Conservation (phyloP, 2,113 vertebrate species). For the Phalacrocorax brasilianus region DNA sequence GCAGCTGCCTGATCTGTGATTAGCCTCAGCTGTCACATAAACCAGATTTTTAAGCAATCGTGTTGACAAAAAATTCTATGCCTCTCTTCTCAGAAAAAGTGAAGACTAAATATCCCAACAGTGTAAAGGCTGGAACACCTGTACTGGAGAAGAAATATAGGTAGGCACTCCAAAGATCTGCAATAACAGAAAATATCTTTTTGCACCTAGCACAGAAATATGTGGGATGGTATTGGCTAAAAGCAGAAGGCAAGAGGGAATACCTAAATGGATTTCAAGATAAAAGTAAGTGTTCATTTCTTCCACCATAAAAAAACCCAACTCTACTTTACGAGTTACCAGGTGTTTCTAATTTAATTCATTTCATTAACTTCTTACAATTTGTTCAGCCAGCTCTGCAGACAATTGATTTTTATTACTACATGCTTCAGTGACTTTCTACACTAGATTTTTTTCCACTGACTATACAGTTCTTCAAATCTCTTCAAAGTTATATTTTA, state of each 20-base stretch:
- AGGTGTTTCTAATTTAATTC: constrained; percentile 52
- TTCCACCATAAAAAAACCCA: not conserved
- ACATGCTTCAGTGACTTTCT: constrained; percentile 7
- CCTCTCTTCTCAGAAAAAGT: not conserved
- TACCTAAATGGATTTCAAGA: not conserved
- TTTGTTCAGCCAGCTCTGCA: constrained; percentile 50
- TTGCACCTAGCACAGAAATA: not conserved
- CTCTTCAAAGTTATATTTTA: not conserved
- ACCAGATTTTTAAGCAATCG: not conserved
- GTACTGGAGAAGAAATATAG: not conserved
- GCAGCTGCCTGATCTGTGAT: not conserved
- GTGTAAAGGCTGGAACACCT: not conserved
- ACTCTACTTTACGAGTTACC: not conserved
- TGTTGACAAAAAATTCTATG: not conserved
- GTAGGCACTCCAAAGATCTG: not conserved
- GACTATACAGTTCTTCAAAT: not conserved
- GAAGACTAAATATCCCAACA: not conserved
- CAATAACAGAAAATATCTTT: not conserved
- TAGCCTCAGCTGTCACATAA: not conserved
- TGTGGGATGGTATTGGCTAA: not conserved
- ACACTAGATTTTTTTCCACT: not conserved
- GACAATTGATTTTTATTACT: constrained; percentile 55
- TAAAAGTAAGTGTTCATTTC: not conserved
- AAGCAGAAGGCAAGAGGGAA: not conserved
- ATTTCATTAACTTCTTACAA: constrained; percentile 48